Evolutionary conservation across 2,797 vertebrate species (phyloP), one percentile per base, ranked within the genome.

Genomic region (Jordanella pulchra): DNA sequence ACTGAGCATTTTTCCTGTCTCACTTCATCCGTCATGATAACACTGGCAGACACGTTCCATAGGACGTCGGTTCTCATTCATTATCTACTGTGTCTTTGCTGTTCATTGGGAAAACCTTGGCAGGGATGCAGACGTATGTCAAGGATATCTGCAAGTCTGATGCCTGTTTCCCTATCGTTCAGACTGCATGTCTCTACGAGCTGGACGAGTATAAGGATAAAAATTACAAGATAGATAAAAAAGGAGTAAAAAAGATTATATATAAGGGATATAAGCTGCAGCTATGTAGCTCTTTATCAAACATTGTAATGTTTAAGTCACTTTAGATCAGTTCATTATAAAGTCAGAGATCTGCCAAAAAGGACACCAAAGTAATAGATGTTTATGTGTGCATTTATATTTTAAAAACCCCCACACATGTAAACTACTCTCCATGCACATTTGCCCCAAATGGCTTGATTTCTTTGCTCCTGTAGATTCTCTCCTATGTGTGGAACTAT

Each of bases 151-250:
- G 44, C 56, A 73, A 69, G 71, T 80, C 58, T 2, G 70, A 79
- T 92, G 78, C 88, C 88, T 85, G 75, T 84, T 53, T 32, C 45
- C 50, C 64, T 89, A 89, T 90, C 86, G 51, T 71, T 71, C 7
- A 78, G 63, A 75, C 32, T 30, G 68, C 15, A 50, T 35, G 73
- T 79, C 78, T 71, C 58, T 77, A 44, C 56, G 79, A 90, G 53
- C 74, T 53, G 81, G 35, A 72, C 51, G 48, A 35, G 63, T 77
- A 76, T 51, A 69, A 42, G 11, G 69, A 56, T 30, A 50, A 66
- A 84, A 84, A 72, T 69, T 77, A 70, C 12, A 61, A 58, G 32
- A 63, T 64, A 14, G 48, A 28, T 47, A 47, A 77, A 71, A 50
- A 76, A 83, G n/a, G n/a, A n/a, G n/a, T n/a, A n/a, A 67, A 50